Percentiles rank a stretch among this genome's conserved stretches.
These are phyloP conservation scores for Abrostola triplasia DNA, from an alignment of 2,888 invertebrate genomes.

Conservation along the genomic window DNA sequence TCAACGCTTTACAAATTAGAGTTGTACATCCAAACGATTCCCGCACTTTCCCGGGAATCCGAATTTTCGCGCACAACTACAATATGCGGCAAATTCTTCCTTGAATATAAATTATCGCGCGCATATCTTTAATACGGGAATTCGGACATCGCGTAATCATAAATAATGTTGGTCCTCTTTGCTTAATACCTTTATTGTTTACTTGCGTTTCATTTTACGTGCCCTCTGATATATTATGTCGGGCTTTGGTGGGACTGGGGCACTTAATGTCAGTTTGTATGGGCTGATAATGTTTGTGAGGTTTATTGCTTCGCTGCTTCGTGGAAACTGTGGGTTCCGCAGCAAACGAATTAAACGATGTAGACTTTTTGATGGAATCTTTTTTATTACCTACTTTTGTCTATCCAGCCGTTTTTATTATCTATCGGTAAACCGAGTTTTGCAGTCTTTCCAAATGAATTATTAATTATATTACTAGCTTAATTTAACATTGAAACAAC, in stretches of 20 bases:
- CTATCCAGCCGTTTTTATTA: too few relatives aligned
- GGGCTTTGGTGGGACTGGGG: not conserved
- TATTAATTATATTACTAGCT: too few relatives aligned
- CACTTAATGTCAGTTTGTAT: conserved; percentile 1
- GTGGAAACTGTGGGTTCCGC: not conserved
- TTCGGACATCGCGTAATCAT: conserved; percentile 32
- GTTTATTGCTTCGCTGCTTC: not conserved
- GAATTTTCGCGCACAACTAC: conserved; percentile 18
- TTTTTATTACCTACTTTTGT: not conserved
- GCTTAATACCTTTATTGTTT: conserved; percentile 49
- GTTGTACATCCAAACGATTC: conserved; percentile 18
- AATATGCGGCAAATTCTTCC: conserved; percentile 27
- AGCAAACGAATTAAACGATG: conserved; percentile 4
- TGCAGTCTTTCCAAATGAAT: too few relatives aligned
- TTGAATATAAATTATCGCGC: conserved; percentile 44
- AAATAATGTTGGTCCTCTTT: conserved; percentile 40
- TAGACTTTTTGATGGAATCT: conserved; percentile 3
- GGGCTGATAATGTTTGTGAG: conserved; percentile 5
- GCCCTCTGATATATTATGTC: conserved; percentile 21
- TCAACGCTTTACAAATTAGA: conserved; percentile 51
- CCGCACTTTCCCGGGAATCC: conserved; percentile 25
- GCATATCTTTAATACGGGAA: conserved; percentile 37
- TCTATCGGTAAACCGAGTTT: too few relatives aligned
- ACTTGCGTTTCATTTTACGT: conserved; percentile 23
- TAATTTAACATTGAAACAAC: too few relatives aligned